Conservation (phyloP, 1,140 invertebrate genomes). For the Bilobella aurantiaca region DNA sequence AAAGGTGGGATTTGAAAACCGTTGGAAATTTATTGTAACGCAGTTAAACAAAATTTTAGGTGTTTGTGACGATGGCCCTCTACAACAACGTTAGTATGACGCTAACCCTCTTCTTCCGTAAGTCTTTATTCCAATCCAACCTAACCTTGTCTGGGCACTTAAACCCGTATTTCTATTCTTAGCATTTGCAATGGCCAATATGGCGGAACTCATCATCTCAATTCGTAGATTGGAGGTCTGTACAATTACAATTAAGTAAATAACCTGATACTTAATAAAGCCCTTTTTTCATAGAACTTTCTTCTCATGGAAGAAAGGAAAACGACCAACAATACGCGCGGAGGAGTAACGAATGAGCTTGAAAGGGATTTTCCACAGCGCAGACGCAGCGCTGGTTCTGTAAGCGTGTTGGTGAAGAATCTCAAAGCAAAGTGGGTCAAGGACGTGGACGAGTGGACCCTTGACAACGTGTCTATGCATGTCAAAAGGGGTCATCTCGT, state of each 20-base stretch:
- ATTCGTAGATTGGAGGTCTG: neutral
- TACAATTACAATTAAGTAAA: neutral
- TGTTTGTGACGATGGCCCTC: slow-evolving; percentile 43
- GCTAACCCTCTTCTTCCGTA: slow-evolving; percentile 45
- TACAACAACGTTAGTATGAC: slow-evolving; percentile 43
- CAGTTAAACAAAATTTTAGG: slow-evolving; percentile 25
- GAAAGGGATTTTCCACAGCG: neutral
- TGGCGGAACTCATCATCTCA: neutral
- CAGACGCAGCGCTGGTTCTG: slow-evolving; percentile 40
- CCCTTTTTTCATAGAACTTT: slow-evolving; percentile 13
- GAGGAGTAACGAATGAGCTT: too few species aligned
- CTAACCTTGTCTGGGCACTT: neutral
- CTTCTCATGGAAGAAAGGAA: slow-evolving; percentile 17
- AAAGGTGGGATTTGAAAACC: slow-evolving; percentile 33
- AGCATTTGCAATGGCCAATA: neutral
- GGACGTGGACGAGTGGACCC: neutral
- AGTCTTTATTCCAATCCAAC: slow-evolving; percentile 30
- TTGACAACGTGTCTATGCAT: slow-evolving; percentile 2
- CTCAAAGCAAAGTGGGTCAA: slow-evolving; percentile 12
- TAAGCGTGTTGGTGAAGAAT: slow-evolving; percentile 31
- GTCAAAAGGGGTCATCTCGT: slow-evolving; percentile 14
- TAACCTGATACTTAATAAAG: neutral
- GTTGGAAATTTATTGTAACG: neutral
- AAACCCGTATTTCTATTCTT: neutral
- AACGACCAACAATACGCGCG: neutral